Conservation (phyloP, 2,888 invertebrate genomes). For the Synergus gifuensis region DNA sequence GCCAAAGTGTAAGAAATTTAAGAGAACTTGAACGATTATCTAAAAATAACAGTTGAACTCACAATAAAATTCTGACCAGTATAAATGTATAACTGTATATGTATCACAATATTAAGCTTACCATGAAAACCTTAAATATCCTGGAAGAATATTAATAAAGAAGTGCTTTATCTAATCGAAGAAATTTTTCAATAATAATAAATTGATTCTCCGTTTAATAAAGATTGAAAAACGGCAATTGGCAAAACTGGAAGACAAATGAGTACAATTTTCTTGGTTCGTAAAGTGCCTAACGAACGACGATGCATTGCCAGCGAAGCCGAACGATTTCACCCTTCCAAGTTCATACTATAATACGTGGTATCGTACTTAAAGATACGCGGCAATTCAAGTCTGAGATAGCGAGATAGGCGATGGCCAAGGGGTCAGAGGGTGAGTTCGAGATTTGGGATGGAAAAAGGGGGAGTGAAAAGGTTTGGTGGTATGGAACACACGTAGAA, state of each 20-base stretch:
- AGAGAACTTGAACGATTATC: too few species aligned
- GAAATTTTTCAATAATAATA: not conserved
- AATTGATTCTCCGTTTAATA: not conserved
- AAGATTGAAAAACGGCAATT: slow-evolving; percentile 10
- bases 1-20: too few species aligned
- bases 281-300: slow-evolving; percentile 37
- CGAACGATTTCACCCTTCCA: slow-evolving; percentile 39
- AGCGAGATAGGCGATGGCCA: slow-evolving; percentile 48
- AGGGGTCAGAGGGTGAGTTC: slow-evolving; percentile 46
- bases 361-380: slow-evolving; percentile 48
- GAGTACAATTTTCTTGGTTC: slow-evolving; percentile 40
- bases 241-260: slow-evolving; percentile 20
- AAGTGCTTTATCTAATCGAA: too few species aligned
- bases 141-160: too few species aligned
- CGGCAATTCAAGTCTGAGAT: slow-evolving; percentile 59
- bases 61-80: too few species aligned
- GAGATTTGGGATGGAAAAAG: slow-evolving; percentile 3
- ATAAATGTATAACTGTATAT: too few species aligned
- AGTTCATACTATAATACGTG: slow-evolving; percentile 22
- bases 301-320: slow-evolving; percentile 23
- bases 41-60: too few species aligned
- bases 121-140: too few species aligned
- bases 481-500: slow-evolving; percentile 28
- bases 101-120: too few species aligned
- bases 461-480: slow-evolving; percentile 17